Percentiles rank a stretch among this genome's conserved stretches.
Conservation (phyloP, 30 jellyfish, hydroid and myxozoan species). For the Nemopilema nomurai region DNA sequence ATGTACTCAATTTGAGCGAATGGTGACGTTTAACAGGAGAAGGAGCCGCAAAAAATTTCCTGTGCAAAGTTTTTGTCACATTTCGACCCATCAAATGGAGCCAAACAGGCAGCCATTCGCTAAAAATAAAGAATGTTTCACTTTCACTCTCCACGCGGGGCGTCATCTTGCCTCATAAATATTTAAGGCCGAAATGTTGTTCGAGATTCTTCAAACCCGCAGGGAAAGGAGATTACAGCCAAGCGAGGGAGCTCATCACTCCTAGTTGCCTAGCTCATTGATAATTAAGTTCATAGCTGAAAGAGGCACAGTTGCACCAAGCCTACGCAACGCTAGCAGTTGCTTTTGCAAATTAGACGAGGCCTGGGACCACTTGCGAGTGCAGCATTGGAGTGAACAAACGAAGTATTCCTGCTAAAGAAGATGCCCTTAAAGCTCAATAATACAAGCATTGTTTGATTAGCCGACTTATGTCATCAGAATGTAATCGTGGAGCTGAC, state of each 20-base stretch:
- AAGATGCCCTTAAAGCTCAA: not conserved
- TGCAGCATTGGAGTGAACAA: not conserved
- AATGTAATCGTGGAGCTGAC: not conserved
- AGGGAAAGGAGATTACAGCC: not conserved
- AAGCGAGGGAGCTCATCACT: not conserved
- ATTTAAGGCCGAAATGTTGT: not conserved
- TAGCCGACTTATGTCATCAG: not conserved
- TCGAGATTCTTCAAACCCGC: not conserved
- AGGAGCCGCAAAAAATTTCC: no score
- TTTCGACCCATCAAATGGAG: no score
- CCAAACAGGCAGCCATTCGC: not conserved
- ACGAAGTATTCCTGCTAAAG: not conserved
- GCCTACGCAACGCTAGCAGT: not conserved
- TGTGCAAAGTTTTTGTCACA: no score
- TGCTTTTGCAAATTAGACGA: not conserved
- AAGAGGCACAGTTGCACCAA: not conserved
- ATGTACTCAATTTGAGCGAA: no score
- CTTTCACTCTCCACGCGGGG: not conserved
- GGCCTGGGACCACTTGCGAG: not conserved
- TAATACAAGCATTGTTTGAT: not conserved
- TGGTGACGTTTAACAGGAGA: no score
- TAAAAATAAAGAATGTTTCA: not conserved
- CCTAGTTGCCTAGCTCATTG: not conserved
- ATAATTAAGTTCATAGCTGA: not conserved
- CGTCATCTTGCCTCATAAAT: not conserved